Evolutionary conservation across 2,797 vertebrate species (phyloP), one percentile per base, ranked within the genome.

Genomic region (Schizopygopsis pylzovi): DNA sequence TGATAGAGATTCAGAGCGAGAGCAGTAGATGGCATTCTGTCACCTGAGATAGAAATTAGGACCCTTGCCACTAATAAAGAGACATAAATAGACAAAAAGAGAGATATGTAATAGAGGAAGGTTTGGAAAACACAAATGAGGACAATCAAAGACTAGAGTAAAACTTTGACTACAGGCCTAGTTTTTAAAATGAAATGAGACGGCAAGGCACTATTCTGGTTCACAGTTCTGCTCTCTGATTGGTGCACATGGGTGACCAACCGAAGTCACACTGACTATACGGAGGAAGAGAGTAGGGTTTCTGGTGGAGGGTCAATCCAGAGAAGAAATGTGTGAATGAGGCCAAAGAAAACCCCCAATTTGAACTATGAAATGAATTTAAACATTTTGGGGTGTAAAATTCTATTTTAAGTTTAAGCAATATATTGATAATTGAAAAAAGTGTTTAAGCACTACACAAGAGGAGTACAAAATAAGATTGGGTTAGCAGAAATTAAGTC

Each of bases 41-140:
- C 76, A 87, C 79, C 87, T 22, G 45, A 83, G 63, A 84, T 86
- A 90, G 85, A 89, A 82, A 84, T 89, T 83, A 67, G 43, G 56
- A 59, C 71, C 25, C 86, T 20, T 83, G 59, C 37, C 4, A 41
- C 28, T 25, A n/a, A 70, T 65, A 56, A 43, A 63, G 18, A 39
- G 3, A 25, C 70, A 54, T 39, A 85, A 63, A 77, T 52, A 52
- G 22, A 56, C 54, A 68, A 59, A 39, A 47, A 43, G 15, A 52
- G 6, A 70, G 49, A 65, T 12, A 49, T 22, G 6, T 39, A 25
- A 39, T 28, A 63, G 25, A 67, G 43, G 16, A 10, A 33, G 20
- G 65, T n/a, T 59, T 61, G 70, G 41, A 83, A 52, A 76, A n/a
- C 20, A 25, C 1, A 1, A 75, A 76, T 20, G 22, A 67, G 22